Evolutionary conservation across 37 sponge, comb jelly and placozoan species (phyloP), one percentile per base, ranked within the genome.

Genomic region (Oscarella lobularis): DNA sequence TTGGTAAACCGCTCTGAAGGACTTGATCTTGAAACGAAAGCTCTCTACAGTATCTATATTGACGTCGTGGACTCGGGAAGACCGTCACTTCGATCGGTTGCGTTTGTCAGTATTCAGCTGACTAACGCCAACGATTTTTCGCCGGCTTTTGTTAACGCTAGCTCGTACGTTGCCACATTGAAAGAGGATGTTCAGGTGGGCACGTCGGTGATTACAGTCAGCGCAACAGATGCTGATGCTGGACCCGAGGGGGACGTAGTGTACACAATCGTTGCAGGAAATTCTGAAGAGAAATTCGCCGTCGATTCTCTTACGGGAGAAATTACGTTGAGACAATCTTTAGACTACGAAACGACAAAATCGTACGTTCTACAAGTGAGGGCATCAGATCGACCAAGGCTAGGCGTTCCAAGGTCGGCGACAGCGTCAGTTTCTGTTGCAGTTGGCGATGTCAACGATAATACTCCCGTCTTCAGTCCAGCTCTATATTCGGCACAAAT

Each of bases 211-310:
- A 83, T 81, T 0, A 35, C 3, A 2, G 80, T 89, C 5, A 34
- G 3, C 3, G 89, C 89, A 0, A 66, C 66, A 0, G 89, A 89
- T 77, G 37, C 29, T 9, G 89, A 89, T 66, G 67, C 38, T 60
- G 89, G 85, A 3, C 66, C 4, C 32, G 76, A 89, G n/a, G 85
- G 89, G 3, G 29, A 67, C 29, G 39, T 89, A 3, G 41, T 68
- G 0, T 89, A 82, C 20, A 20, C 9, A 48, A 48, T 48, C 60
- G 20, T 20, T 9, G 60, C 14, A 48, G 60, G 60, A 9, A 48
- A 48, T 20, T 27, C 14, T 48, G 60, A 48, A 48, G 60, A 20
- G 20, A 48, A 20, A 14, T 88, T 88, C 38, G 30, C 66, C 5
- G 82, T 88, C 14, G 79, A 76, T 41, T 0, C 81, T n/a, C 32